Evolutionary conservation across 2,888 invertebrate species (phyloP), one percentile per base, ranked within the genome.

Genomic region (Phengaris arion): DNA sequence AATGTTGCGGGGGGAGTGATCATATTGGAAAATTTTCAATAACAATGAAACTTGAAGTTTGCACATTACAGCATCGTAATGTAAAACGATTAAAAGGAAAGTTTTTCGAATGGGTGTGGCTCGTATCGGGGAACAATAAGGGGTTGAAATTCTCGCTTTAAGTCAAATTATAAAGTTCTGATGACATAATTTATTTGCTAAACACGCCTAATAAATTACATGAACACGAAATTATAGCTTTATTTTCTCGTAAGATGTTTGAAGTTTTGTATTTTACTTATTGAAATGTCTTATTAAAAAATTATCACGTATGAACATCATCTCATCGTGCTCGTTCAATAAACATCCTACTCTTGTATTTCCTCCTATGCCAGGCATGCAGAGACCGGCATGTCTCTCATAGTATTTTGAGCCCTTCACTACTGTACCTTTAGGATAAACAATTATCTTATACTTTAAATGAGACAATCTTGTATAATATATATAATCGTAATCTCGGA

Each of bases 21-120:
- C 82, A 80, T 85, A 86, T 85, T 85, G 84, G 82, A 83, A 83
- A 83, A 84, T 83, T 84, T 86, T 84, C 87, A 85, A 88, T 89
- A 85, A 84, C 83, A 85, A 81, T 84, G 80, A 85, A 80, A 81
- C 81, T 77, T 77, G 82, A 91, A 92, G 86, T 92, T 91, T 77
- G 86, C 85, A 83, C 88, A 86, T 90, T 90, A 88, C 86, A 84
- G 82, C 84, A 88, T 90, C 87, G 87, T 91, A 89, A 91, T 90
- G 88, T 90, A 83, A 85, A 86, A 84, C 90, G 89, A 90, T 92
- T 91, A 91, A 88, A 87, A 84, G 84, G 81, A 91, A 92, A 92
- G 86, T 92, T 92, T 92, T 91, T 92, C 85, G 84, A 88, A 90
- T 86, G 89, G 88, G 89, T 85, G 87, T 86, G 84, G 82, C 64